Evolutionary conservation across 2,888 invertebrate genomes (phyloP), one percentile per base, ranked within the genome.

Genomic region (Chrysolina oricalcia): DNA sequence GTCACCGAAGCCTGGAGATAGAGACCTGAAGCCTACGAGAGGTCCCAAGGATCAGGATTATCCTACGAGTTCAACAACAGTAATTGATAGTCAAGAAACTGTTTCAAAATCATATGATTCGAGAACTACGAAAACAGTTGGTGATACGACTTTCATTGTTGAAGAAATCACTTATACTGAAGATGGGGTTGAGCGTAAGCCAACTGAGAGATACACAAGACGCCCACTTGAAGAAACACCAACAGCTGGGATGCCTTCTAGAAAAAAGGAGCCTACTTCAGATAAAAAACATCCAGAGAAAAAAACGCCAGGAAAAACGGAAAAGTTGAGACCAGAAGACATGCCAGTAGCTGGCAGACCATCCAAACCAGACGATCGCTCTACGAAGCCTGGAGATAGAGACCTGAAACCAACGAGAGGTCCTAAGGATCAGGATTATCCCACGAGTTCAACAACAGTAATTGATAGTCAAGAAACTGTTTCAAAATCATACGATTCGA

Each of bases 331-430:
- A 13, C 68, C 68, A 2, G 68, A 56, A 40, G 68, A 68, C 19
- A 50, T 68, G 50, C 68, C 70, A 43, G 70, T 56, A 11, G 70
- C 70, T 62, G 70, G 70, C 13, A 70, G 46, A 23, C 43, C 59
- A 41, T 59, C 59, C 17, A 56, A 53, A 35, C 23, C 21, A 13
- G 15, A n/a, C 8, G 27, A 15, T 21, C 19, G 23, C 5, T 41
- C 63, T 8, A 19, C 50, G 0, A 59, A 59, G 15, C 35, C 59
- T n/a, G 46, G 15, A 15, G n/a, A 46, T 46, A 43, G 8, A 35
- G 41, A 43, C 6, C 15, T 46, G 46, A 46, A 46, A 46, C 66
- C 27, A 4, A 9, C n/a, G 9, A 11, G 19, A 48, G 17, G 11
- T 10, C 9, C 15, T 50, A 46, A 46, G 1, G 46, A 46, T 46